Base-by-base conservation (phyloP, 2,888 invertebrate genomes). In the Bombylius major region DNA sequence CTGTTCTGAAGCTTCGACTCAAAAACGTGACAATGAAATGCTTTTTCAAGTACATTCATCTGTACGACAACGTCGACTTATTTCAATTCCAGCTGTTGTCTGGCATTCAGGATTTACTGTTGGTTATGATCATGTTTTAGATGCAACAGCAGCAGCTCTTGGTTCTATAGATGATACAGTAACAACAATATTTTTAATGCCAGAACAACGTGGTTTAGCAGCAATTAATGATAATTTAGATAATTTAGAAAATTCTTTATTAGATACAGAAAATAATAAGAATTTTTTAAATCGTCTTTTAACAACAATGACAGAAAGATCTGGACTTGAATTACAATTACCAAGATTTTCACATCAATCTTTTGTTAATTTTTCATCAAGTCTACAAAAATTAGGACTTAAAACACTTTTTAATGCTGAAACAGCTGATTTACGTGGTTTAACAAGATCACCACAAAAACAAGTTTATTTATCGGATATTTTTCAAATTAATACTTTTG, bases 341-440 rank as follows among this genome's bases (percentile, higher is more conserved):
- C 92, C 92, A 0, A 79, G 89, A 62, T 90, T 90, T 70, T 83
- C 86, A 12, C 90, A 90, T 65, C 81, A 87, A 61, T 90, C 91
- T 0, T 81, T 88, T 11, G 82, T 91, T 36, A 92, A 93, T 64
- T 82, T 89, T 1, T 87, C 90, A 0, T 78, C 82, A 14, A 85
- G 89, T 0, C 76, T 92, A 53, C 84, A 83, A 66, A 79, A 82
- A 61, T 87, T 92, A 87, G 91, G 91, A 0, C 73, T 92, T 11
- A 84, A 84, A 61, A 89, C 89, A 53, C 73, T 92, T 13, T 91
- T 91, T 68, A 81, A 83, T 63, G 78, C 83, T 0, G 81, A 82
- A 34, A 82, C 83, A 60, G 92, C 92, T 4, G 89, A 92, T 70
- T 78, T 92, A 54, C 83, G 86, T 46, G 92, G 91, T 0, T 75